Evolutionary conservation across 2,113 vertebrate genomes (phyloP), one percentile per base, ranked within the genome.

Genomic region (Petaurus breviceps): DNA sequence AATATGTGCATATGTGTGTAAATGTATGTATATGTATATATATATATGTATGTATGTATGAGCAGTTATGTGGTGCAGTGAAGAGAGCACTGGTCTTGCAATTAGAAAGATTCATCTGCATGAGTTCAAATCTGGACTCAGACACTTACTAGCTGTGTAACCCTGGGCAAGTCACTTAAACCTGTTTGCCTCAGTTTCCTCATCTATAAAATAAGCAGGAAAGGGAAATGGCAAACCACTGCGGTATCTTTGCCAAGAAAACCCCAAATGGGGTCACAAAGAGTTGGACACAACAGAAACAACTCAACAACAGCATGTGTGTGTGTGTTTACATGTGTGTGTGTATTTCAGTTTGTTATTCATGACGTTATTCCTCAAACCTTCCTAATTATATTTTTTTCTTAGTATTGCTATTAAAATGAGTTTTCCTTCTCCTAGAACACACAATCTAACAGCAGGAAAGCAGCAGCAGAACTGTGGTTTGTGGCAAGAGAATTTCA

Each of bases 311-410:
- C 26, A 61, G 25, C 12, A 22, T n/a, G 16, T 77, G 9, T n/a
- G 16, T 77, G 9, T 77, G 61, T 37, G 61, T 68, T 68, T 37
- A 37, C 14, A 68, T 8, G 10, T 28, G 8, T 54, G 53, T 91
- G 54, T 7, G 28, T 89, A 1, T 84, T 90, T 50, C n/a, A 89
- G 61, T 95, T 92, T 94, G 77, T 10, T 93, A 94, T 89, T 37
- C 50, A 92, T 49, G 37, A 50, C 37, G 14, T 46, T 19, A 55
- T 37, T 8, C 8, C 51, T 14, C 94, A 52, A 94, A n/a, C 12
- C 54, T 94, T 19, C 55, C 91, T 95, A 92, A 95, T 90, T 94
- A 19, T 89, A 47, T 28, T 93, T 68, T 68, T 96, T 94, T 84
- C 3, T 91, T 57, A 91, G 91, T 22, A 52, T 55, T 94, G 10